Conservation (phyloP, 2,888 invertebrate species). For the Oxystoma pomonae region DNA sequence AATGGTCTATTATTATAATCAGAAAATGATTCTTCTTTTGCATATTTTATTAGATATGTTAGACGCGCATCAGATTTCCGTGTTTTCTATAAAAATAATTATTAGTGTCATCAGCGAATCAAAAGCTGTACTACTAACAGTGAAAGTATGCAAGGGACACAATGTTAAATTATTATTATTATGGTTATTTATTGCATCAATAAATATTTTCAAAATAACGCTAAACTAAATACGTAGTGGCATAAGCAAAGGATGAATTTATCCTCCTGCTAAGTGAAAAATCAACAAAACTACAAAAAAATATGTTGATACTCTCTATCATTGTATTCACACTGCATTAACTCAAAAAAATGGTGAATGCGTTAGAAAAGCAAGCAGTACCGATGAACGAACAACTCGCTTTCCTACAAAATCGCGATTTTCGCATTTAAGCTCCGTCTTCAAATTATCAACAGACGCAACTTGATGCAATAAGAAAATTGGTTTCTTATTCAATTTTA, state of each 20-base stretch:
- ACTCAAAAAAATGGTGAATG: no score
- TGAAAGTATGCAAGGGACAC: neutral
- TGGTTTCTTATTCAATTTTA: no score
- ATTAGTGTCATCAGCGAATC: neutral
- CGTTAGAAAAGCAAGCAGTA: no score
- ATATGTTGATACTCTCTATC: no score
- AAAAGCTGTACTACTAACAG: neutral
- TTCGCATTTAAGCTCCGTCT: no score
- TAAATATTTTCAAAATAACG: neutral
- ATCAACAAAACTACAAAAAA: neutral
- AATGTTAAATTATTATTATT: neutral
- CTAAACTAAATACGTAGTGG: neutral
- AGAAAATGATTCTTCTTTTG: neutral
- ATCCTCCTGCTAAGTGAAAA: neutral
- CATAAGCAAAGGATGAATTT: neutral
- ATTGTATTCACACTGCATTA: no score
- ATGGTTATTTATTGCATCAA: neutral
- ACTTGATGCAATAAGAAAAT: no score
- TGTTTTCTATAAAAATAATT: neutral
- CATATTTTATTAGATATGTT: neutral
- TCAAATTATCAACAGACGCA: no score
- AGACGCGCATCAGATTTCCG: neutral
- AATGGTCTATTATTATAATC: neutral
- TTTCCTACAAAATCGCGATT: no score
- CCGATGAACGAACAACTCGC: no score